These are phyloP conservation scores for Epinephelus cyanopodus DNA, from an alignment of 2,113 vertebrate genomes.

Conservation along the genomic window DNA sequence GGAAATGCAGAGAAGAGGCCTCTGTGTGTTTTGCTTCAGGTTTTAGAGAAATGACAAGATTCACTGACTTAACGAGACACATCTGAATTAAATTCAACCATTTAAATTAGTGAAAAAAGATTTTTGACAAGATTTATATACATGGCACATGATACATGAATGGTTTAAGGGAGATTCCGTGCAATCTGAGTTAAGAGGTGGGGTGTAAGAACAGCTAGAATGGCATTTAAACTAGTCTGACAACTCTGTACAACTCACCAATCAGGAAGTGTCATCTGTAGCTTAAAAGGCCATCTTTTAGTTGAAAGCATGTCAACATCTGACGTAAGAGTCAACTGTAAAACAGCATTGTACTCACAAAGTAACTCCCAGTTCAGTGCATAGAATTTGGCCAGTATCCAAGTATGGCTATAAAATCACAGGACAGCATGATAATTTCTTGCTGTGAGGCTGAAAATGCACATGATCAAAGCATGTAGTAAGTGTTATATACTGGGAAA, in stretches of 20 bases:
- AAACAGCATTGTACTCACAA: background rate
- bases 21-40: too few species aligned
- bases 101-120: background rate
- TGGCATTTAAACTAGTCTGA: slow-evolving; percentile 6
- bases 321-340: background rate
- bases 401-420: background rate
- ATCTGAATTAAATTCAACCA: background rate
- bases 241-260: background rate
- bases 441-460: background rate
- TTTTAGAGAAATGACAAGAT: background rate
- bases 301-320: background rate
- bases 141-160: background rate
- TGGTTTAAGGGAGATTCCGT: background rate
- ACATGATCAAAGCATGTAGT: background rate
- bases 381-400: background rate
- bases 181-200: background rate
- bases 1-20: too few species aligned
- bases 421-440: background rate
- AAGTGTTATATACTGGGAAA: background rate
- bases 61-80: background rate
- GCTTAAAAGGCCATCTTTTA: background rate
- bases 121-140: background rate
- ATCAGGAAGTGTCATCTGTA: background rate
- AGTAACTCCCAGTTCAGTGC: background rate
- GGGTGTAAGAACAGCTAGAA: background rate